Evolutionary conservation across 2,797 vertebrate species (phyloP).

Genomic region (Chiloscyllium punctatum): DNA sequence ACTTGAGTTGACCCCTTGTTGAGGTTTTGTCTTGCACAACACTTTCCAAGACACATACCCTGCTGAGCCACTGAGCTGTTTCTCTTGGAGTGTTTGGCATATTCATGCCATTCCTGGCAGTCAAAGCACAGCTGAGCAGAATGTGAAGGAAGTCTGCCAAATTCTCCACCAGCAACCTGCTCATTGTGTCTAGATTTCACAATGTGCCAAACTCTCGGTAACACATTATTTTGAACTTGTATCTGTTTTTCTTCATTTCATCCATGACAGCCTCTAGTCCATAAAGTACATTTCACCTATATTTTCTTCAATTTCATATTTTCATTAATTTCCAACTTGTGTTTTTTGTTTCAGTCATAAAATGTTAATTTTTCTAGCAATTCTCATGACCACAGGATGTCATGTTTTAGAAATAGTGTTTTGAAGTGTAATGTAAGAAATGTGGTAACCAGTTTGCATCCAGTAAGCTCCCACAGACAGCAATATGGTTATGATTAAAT

Average conservation of each 20-base stretch:
- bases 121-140: not conserved
- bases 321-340: not conserved
- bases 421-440: not conserved
- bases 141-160: not conserved
- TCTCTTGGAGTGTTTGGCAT: not conserved
- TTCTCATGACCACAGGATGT: not conserved
- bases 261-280: not conserved
- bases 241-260: not conserved
- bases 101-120: not conserved
- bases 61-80: not conserved
- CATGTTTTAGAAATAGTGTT: not conserved
- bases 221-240: not conserved
- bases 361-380: not conserved
- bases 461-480: not conserved
- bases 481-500: not conserved
- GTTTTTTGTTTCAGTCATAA: not conserved
- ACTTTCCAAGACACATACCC: not conserved
- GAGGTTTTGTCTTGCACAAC: not conserved
- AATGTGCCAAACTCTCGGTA: not conserved
- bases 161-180: not conserved
- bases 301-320: not conserved
- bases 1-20: not conserved
- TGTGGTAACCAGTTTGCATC: not conserved
- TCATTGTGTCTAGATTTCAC: not conserved
- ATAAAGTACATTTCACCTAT: not conserved